Conservation (phyloP, 2,797 vertebrate genomes). For the Yasuhikotakia modesta region DNA sequence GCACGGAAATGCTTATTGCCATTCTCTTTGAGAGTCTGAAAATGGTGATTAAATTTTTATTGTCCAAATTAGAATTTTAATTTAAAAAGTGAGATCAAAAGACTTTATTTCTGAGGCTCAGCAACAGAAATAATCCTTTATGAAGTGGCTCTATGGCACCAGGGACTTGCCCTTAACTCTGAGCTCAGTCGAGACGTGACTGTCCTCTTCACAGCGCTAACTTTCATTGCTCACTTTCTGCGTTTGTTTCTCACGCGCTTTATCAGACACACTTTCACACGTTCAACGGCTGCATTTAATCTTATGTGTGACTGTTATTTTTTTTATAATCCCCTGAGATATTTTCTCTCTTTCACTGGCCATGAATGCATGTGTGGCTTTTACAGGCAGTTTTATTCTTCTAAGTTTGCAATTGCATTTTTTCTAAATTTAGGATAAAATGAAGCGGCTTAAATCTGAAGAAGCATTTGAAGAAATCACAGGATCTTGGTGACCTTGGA, state of each 20-base stretch:
- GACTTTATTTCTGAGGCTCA: conserved; percentile 75
- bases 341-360: neutral
- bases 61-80: conserved; percentile 87
- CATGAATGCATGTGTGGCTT: neutral
- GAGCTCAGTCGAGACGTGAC: conserved; percentile 14
- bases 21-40: conserved; percentile 84
- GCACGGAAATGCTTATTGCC: conserved; percentile 67
- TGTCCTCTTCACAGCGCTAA: conserved; percentile 25
- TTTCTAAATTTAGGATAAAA: too few species aligned
- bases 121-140: conserved; percentile 78
- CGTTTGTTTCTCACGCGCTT: conserved; percentile 25
- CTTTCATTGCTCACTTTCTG: conserved; percentile 5
- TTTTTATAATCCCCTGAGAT: neutral
- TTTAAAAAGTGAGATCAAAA: conserved; percentile 90
- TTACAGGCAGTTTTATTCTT: neutral
- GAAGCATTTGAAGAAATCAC: too few species aligned
- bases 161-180: conserved; percentile 55
- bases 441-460: too few species aligned
- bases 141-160: conserved; percentile 63
- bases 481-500: too few species aligned
- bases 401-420: too few species aligned
- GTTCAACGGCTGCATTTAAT: conserved; percentile 15
- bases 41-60: conserved; percentile 90
- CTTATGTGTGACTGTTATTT: conserved; percentile 7
- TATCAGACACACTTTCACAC: conserved; percentile 20